Evolutionary conservation across 30 jellyfish, hydroid and myxozoan species (phyloP).

Genomic region (Hydra vulgaris): DNA sequence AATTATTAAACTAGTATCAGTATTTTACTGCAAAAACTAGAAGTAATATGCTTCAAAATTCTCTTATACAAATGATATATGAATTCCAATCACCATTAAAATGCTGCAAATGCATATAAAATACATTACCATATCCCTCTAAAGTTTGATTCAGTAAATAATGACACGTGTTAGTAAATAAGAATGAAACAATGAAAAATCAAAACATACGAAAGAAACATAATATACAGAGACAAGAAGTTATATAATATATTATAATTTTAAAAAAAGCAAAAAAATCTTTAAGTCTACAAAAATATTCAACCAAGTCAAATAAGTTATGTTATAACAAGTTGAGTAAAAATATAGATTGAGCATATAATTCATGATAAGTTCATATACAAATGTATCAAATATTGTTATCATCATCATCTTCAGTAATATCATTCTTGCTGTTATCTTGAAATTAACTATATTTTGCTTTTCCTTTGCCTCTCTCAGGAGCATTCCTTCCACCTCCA

Average conservation of each 20-base stretch:
- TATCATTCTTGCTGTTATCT: too few relatives aligned
- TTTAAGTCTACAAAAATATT: background rate
- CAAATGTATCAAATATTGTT: too few relatives aligned
- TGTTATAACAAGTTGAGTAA: too few relatives aligned
- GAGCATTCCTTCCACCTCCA: too few relatives aligned
- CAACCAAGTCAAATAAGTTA: background rate
- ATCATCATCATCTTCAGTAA: too few relatives aligned
- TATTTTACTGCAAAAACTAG: background rate
- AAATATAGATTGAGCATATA: too few relatives aligned
- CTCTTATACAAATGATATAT: background rate
- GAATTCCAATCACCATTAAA: background rate
- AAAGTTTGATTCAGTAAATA: background rate
- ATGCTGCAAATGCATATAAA: background rate
- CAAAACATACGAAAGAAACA: background rate
- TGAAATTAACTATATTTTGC: too few relatives aligned
- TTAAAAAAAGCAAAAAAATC: too few relatives aligned
- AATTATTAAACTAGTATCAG: too few relatives aligned
- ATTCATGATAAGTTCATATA: too few relatives aligned
- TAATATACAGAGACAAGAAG: background rate
- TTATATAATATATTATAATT: too few relatives aligned
- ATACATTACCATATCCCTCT: background rate
- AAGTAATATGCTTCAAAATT: background rate
- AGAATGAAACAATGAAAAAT: background rate
- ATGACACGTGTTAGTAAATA: background rate
- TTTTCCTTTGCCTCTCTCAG: too few relatives aligned